Evolutionary conservation across 2,113 vertebrate species (phyloP), one percentile per base, ranked within the genome.

Genomic region (Psephotus haematonotus): DNA sequence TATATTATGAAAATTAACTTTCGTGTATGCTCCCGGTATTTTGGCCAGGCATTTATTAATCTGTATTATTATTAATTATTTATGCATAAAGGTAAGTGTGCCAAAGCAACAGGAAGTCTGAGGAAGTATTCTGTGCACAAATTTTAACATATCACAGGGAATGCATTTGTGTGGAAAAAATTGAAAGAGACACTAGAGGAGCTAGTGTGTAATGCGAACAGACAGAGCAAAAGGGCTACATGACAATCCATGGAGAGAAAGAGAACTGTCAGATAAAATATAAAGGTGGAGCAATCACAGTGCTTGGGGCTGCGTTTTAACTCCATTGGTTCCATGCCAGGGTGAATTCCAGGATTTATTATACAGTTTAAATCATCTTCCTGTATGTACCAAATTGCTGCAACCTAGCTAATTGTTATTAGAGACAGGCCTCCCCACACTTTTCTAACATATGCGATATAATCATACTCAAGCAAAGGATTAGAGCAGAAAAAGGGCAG

Each of bases 181-280:
- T 93, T 93, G 92, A 93, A 75, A 92, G 78, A 97, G 94, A 94
- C 95, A 82, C 89, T 67, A 85, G 88, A 94, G 89, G 90, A 92
- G 88, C 83, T 92, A 81, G 82, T 95, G 82, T 80, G 82, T 93
- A 95, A 97, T 97, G 59, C 59, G 92, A 97, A 96, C 90, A 96
- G 95, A 96, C 97, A 97, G 88, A 97, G 90, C 83, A 89, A 97
- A 97, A 97, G 86, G 90, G 75, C 94, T 96, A 92, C 93, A 90
- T 94, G 92, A 90, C 92, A 95, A 57, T 91, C 68, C 78, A 91
- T 72, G 65, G 86, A 93, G 71, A 90, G 90, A 96, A 90, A 94
- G 86, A 81, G 70, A 95, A 92, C 79, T 95, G 95, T 82, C 92
- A 92, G 93, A 89, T 57, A 55, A 93, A 88, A 91, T 89, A 85